These are phyloP conservation scores for Chelon labrosus DNA, from an alignment of 2,797 vertebrate genomes.

Conservation along the genomic window DNA sequence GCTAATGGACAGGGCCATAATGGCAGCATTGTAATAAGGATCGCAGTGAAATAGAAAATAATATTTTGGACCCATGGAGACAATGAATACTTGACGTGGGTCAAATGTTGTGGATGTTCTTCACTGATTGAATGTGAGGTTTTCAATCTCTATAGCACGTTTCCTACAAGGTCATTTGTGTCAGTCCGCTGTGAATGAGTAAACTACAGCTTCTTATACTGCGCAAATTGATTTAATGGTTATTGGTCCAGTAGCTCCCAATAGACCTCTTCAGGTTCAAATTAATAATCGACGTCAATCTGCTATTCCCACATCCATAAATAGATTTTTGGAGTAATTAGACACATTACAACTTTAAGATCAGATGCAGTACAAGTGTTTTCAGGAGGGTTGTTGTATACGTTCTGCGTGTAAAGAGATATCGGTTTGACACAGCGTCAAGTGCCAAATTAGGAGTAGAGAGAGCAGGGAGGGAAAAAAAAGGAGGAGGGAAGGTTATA, in stretches of 20 bases:
- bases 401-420: constrained; percentile 10
- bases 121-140: constrained; percentile 23
- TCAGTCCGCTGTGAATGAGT: constrained; percentile 34
- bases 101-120: constrained; percentile 25
- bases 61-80: constrained; percentile 15
- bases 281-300: constrained; percentile 11
- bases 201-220: constrained; percentile 14
- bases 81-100: constrained; percentile 23
- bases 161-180: constrained; percentile 45
- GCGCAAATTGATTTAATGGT: constrained; percentile 40
- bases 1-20: constrained; percentile 42
- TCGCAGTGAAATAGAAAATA: constrained; percentile 32
- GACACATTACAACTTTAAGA: constrained; percentile 20
- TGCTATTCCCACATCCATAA: constrained; percentile 3
- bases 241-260: constrained; percentile 13
- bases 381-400: not conserved
- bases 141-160: constrained; percentile 22
- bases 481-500: constrained; percentile 11
- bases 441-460: constrained; percentile 43
- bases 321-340: constrained; percentile 22
- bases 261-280: constrained; percentile 21
- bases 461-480: constrained; percentile 1
- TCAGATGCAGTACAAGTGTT: constrained; percentile 14
- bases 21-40: constrained; percentile 24
- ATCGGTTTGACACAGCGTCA: constrained; percentile 27